These are phyloP conservation scores for Ginglymostoma cirratum DNA, from an alignment of 2,113 vertebrate species.

Conservation along the genomic window DNA sequence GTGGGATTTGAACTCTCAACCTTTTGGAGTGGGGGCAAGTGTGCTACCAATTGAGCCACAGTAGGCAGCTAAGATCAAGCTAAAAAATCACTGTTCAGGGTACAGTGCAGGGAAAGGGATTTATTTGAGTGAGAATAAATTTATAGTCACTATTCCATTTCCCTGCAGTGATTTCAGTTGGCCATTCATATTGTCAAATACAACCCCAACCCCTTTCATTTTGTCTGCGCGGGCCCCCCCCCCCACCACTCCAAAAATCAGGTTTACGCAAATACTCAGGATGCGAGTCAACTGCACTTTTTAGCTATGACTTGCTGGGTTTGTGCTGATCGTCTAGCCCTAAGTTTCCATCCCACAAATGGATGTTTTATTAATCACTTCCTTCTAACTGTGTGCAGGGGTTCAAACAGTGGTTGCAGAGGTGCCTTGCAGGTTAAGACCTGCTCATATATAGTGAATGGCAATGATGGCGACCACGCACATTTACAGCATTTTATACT, in stretches of 20 bases:
- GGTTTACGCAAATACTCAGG: too few relatives aligned
- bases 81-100: not conserved
- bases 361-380: not conserved
- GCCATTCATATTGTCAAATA: not conserved
- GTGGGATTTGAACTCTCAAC: not conserved
- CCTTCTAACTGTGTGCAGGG: not conserved
- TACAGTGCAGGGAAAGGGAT: not conserved
- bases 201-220: not conserved
- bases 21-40: not conserved
- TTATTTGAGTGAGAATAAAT: not conserved
- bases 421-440: not conserved
- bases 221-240: too few relatives aligned
- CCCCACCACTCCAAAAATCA: too few relatives aligned
- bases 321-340: too few relatives aligned
- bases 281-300: too few relatives aligned
- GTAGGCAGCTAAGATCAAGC: not conserved
- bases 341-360: not conserved
- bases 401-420: not conserved
- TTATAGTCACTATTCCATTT: not conserved
- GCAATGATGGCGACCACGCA: not conserved
- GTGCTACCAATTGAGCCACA: not conserved
- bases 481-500: not conserved
- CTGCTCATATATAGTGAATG: not conserved
- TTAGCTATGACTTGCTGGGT: too few relatives aligned
- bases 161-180: not conserved